A percentile compares a stretch with the other conserved stretches of the same genome.
Evolutionary conservation across 2,797 vertebrate genomes (phyloP).

Genomic region (Urocyon cinereoargenteus): DNA sequence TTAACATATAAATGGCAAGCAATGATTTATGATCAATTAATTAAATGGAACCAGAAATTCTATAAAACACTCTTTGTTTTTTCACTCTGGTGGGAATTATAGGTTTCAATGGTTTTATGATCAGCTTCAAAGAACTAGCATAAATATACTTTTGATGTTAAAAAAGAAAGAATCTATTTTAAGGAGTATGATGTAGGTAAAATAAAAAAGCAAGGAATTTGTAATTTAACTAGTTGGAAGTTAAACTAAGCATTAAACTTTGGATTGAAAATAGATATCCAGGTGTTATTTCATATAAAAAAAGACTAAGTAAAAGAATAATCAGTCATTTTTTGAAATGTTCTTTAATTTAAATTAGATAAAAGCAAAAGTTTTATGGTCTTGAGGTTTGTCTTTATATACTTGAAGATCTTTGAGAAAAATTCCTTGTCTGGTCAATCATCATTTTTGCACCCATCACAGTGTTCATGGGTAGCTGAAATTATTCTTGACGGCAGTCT

Average conservation of each 20-base stretch:
- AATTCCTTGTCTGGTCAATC: background rate
- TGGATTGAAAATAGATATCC: slow-evolving; percentile 32
- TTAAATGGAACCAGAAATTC: slow-evolving; percentile 17
- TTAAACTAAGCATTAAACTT: background rate
- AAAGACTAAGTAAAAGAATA: background rate
- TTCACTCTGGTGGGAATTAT: background rate
- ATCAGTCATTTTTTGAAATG: background rate
- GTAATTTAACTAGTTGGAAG: background rate
- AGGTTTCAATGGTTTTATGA: slow-evolving; percentile 36
- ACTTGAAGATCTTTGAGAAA: background rate
- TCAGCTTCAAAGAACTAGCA: slow-evolving; percentile 49
- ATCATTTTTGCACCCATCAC: background rate
- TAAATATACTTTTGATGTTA: slow-evolving; percentile 12
- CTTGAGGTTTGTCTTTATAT: background rate
- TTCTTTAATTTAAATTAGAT: background rate
- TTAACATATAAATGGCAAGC: slow-evolving; percentile 55
- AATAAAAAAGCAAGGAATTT: slow-evolving; percentile 1
- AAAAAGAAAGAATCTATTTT: slow-evolving; percentile 42
- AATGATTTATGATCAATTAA: slow-evolving; percentile 66
- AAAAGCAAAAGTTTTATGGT: background rate
- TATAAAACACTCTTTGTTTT: slow-evolving; percentile 53
- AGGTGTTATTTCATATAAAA: background rate
- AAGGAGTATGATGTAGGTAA: background rate
- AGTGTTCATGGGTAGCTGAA: background rate
- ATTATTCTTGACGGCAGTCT: background rate